Evolutionary conservation across 1,140 invertebrate species (phyloP), one percentile per base, ranked within the genome.

Genomic region (Drosophila virilis): DNA sequence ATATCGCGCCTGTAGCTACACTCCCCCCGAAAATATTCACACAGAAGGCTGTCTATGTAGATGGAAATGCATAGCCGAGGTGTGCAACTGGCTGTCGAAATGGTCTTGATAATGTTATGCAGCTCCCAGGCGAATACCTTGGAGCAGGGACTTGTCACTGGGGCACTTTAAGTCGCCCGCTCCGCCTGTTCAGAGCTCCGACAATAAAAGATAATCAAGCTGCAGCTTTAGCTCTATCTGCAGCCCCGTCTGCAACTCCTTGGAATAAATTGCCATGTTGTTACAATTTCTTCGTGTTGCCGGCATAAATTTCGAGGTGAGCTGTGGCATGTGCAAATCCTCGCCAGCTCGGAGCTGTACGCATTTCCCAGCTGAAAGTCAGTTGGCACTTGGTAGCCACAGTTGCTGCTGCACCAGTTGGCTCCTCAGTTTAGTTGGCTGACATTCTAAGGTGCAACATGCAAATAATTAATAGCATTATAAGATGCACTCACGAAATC

Each of bases 391-490:
- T 28, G 37, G 48, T 22, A 28, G 55, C 13, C 15, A 32, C 17
- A 45, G 67, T 58, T 33, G 50, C 45, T 8, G 43, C 38, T 13
- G 64, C 45, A 8, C 12, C 52, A 60, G 12, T 42, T 42, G 40
- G 51, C 54, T 60, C 52, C 64, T 77, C 62, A 54, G 59, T 40
- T 45, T 15, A 42, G 48, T 51, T 48, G 55, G 76, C 69, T 78
- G 78, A 62, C 78, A 78, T 76, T 78, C 71, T 80, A 78, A 80
- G 89, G 78, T 91, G 89, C 80, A 85, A 91, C 89, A 91, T 91
- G 89, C 89, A 91, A 91, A 91, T 91, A 91, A 91, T 91, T 91
- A 91, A 91, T 91, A 91, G 89, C 89, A 91, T 91, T 91, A 91
- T 91, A 91, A 91, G 89, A 91, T 91, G 89, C 89, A 91, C 89